Evolutionary conservation across 2,888 invertebrate genomes (phyloP).

Genomic region (Stenodema calcarata): DNA sequence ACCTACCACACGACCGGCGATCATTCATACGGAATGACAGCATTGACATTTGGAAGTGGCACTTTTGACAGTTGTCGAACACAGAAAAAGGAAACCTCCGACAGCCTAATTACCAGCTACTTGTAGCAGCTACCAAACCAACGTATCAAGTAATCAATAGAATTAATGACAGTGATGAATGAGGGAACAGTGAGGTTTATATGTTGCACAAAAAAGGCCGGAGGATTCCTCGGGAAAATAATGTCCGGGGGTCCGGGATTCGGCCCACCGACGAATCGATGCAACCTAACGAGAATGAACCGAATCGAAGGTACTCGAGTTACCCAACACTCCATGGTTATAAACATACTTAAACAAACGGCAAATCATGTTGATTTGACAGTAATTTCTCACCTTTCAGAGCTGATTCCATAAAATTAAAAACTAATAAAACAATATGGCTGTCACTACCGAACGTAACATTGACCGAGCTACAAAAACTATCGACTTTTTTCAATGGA

Average conservation of each 20-base stretch:
- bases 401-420: not conserved
- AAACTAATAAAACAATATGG: slow-evolving; percentile 19
- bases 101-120: too few species aligned
- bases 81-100: not conserved
- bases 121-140: too few species aligned
- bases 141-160: too few species aligned
- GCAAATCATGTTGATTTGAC: not conserved
- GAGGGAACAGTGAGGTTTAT: not conserved
- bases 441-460: not conserved
- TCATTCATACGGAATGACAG: too few species aligned
- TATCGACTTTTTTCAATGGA: not conserved
- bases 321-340: not conserved
- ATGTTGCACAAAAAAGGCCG: not conserved
- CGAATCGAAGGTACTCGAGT: not conserved
- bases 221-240: not conserved
- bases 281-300: not conserved
- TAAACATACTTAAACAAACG: not conserved
- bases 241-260: not conserved
- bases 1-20: too few species aligned
- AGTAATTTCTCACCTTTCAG: not conserved
- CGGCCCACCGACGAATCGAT: not conserved
- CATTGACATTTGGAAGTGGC: not conserved
- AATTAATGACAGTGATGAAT: not conserved
- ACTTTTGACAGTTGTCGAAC: not conserved
- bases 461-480: not conserved